These are phyloP conservation scores for Theodoxus fluviatilis DNA, from an alignment of 2,888 invertebrate genomes.

Conservation along the genomic window DNA sequence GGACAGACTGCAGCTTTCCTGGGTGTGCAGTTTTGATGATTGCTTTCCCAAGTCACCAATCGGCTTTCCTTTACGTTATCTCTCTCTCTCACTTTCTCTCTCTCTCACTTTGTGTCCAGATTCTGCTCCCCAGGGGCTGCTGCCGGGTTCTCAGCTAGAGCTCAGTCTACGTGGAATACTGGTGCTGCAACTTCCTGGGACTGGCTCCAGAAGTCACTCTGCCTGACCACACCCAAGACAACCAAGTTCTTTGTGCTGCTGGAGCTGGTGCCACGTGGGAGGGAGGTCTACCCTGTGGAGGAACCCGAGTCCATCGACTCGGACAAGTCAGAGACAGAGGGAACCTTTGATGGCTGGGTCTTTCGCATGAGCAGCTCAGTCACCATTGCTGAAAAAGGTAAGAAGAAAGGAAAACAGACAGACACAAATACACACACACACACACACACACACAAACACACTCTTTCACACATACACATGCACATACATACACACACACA, in stretches of 20 bases:
- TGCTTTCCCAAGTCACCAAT: too few relatives aligned
- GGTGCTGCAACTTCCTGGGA: conserved; percentile 67
- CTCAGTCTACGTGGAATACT: conserved; percentile 62
- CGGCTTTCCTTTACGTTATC: too few relatives aligned
- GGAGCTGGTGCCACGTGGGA: conserved; percentile 40
- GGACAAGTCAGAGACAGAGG: conserved; percentile 26
- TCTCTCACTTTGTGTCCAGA: conserved; percentile 43
- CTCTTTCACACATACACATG: neutral
- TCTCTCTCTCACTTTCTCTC: neutral
- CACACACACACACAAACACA: conserved; percentile 9
- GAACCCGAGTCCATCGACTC: conserved; percentile 29
- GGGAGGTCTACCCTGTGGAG: neutral
- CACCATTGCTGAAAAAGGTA: conserved; percentile 60
- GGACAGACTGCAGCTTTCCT: too few relatives aligned
- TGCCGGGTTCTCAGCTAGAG: conserved; percentile 60
- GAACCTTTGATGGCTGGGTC: conserved; percentile 42
- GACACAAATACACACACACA: neutral
- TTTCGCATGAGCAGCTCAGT: conserved; percentile 53
- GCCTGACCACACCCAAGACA: conserved; percentile 53
- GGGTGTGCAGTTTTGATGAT: too few relatives aligned
- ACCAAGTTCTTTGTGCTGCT: conserved; percentile 58
- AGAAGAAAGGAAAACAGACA: conserved; percentile 3
- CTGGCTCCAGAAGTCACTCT: conserved; percentile 53
- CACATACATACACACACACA: neutral
- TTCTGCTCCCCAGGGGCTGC: conserved; percentile 65